Conservation (phyloP, 2,113 vertebrate species). For the Orthochromis malagaraziensis region DNA sequence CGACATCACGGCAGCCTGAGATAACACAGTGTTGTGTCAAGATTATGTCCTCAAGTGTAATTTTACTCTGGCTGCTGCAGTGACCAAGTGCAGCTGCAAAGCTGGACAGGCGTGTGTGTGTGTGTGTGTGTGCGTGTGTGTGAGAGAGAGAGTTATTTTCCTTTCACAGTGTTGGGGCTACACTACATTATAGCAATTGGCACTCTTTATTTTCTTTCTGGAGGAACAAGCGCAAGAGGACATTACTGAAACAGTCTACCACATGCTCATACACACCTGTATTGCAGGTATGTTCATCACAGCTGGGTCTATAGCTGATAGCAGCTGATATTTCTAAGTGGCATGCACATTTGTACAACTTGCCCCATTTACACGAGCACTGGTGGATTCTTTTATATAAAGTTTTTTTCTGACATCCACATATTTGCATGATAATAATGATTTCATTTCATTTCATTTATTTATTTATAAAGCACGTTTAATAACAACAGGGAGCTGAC, state of each 20-base stretch:
- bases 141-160: neutral
- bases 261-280: neutral
- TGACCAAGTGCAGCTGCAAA: constrained; percentile 31
- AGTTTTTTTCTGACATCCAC: neutral
- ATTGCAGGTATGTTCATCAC: neutral
- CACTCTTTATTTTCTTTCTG: neutral
- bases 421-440: neutral
- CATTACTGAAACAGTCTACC: neutral
- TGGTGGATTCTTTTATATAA: neutral
- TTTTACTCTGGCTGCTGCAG: constrained; percentile 43
- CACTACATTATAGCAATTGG: neutral
- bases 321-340: neutral
- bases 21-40: constrained; percentile 58
- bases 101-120: neutral
- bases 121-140: neutral
- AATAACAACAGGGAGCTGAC: neutral
- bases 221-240: neutral
- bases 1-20: constrained; percentile 40
- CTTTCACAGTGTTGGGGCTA: neutral
- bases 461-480: neutral
- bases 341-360: neutral
- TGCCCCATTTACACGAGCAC: neutral
- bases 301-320: neutral
- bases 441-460: neutral
- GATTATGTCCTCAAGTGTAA: constrained; percentile 67